A percentile compares a stretch with the other conserved stretches of the same genome.
These are phyloP conservation scores for Plectropomus leopardus DNA, from an alignment of 2,113 vertebrate genomes.

Conservation along the genomic window DNA sequence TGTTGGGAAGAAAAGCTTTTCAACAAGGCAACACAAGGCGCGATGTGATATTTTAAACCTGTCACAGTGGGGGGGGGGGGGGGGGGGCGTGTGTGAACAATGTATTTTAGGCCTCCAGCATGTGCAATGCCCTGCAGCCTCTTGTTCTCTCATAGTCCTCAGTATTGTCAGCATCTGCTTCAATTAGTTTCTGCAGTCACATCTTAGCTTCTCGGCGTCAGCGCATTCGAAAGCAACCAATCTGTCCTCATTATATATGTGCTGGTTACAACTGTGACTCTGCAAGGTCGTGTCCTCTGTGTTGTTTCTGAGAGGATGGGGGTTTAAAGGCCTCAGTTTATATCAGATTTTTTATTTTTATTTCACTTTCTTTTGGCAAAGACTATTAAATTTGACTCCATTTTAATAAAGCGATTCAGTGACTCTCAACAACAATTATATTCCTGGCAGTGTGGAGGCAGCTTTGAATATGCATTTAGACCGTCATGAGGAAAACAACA, in stretches of 20 bases:
- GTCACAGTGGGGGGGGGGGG: conserved; percentile 30
- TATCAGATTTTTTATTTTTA: conserved; percentile 19
- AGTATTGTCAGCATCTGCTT: neutral
- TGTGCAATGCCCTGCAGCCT: neutral
- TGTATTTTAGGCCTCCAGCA: conserved; percentile 20
- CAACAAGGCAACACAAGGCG: conserved; percentile 20
- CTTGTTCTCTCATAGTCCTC: neutral
- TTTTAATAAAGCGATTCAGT: conserved; percentile 42
- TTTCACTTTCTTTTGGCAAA: conserved; percentile 47
- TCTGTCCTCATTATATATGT: conserved; percentile 13
- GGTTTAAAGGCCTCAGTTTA: conserved; percentile 16
- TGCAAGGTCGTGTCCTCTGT: neutral
- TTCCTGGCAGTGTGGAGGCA: conserved; percentile 10
- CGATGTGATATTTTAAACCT: conserved; percentile 61
- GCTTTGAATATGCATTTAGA: conserved; percentile 22
- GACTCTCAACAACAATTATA: conserved; percentile 10
- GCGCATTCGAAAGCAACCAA: conserved; percentile 4
- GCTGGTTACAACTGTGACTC: neutral
- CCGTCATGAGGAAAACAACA: neutral
- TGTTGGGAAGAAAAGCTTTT: conserved; percentile 48
- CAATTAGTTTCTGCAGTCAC: conserved; percentile 7
- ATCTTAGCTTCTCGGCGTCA: neutral
- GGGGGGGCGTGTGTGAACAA: conserved; percentile 22
- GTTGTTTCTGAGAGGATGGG: conserved; percentile 10
- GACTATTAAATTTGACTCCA: conserved; percentile 41